Base-by-base conservation (phyloP, 2,797 vertebrate species). In the Halcyon chelicuti region DNA sequence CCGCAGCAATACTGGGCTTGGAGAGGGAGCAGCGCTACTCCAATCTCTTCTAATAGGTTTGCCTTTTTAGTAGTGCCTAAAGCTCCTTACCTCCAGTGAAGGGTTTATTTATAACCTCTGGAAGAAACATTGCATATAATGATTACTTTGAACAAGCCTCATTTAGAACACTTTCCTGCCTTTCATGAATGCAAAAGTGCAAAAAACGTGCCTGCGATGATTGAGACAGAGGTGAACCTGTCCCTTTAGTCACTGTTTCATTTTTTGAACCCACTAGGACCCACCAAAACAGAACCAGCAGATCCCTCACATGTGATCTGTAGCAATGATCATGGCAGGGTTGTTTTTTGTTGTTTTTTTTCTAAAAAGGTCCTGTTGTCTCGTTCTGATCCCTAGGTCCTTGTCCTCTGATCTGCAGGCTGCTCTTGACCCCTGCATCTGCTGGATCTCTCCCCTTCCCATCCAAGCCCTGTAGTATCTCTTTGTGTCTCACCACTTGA, bases 11-110 rank as follows among this genome's bases (percentile, higher is more conserved):
- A 12, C 66, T 65, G 83, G 4, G 2, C 71, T 67, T 67, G 44
- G 77, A 61, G 73, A 3, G 7, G 55, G 90, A 90, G 26, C 74
- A 82, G 66, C 4, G 0, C 74, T 70, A 12, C 84, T 93, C 47
- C 88, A 85, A 94, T 96, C 92, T 82, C 77, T 63, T 49, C 73
- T 96, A 96, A 96, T 85, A 89, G 93, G 83, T 93, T 96, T 96
- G 78, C 77, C 93, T 96, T 91, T 83, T 92, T 77, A 61, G 37
- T 71, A 61, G 81, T 80, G 67, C 81, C 14, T 2, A 95, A 96
- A 96, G 90, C 94, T 93, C 88, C 93, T 97, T 96, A 93, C 77
- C 71, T 96, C 83, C 83, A 87, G 67, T 15, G 60, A 65, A 70
- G 90, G 86, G 80, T 78, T 90, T 95, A 97, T 96, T 89, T 91